These are phyloP conservation scores for Chymomyza amoena DNA, from an alignment of 2,888 invertebrate species.

Conservation along the genomic window DNA sequence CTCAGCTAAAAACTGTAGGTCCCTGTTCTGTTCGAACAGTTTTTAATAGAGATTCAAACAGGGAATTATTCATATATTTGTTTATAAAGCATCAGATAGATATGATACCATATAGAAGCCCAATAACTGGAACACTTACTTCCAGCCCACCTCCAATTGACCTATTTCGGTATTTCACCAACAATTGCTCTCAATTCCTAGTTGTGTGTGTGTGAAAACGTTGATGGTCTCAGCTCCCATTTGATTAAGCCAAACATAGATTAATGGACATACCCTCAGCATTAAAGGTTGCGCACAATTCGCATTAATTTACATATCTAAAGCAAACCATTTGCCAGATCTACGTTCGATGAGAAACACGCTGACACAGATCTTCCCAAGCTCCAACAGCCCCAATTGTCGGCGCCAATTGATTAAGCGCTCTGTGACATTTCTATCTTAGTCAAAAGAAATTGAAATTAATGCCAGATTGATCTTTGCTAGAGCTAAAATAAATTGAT, in stretches of 20 bases:
- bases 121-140: too few relatives aligned
- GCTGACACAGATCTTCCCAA: conserved; percentile 57
- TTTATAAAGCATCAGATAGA: too few relatives aligned
- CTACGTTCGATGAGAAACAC: conserved; percentile 11
- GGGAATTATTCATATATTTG: too few relatives aligned
- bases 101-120: too few relatives aligned
- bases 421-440: conserved; percentile 62
- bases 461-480: conserved; percentile 62
- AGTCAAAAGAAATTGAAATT: conserved; percentile 56
- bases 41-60: too few relatives aligned
- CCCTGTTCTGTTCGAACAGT: too few relatives aligned
- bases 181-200: neutral
- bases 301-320: neutral
- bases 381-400: conserved; percentile 29
- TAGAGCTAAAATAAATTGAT: conserved; percentile 49
- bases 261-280: neutral
- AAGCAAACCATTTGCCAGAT: neutral
- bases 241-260: neutral
- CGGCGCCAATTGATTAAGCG: conserved; percentile 55
- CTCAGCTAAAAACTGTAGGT: too few relatives aligned
- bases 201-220: neutral
- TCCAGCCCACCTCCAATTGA: too few relatives aligned
- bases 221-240: neutral
- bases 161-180: neutral
- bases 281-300: neutral